These are phyloP conservation scores for Lipophrys pholis DNA, from an alignment of 2,113 vertebrate species.

Conservation along the genomic window DNA sequence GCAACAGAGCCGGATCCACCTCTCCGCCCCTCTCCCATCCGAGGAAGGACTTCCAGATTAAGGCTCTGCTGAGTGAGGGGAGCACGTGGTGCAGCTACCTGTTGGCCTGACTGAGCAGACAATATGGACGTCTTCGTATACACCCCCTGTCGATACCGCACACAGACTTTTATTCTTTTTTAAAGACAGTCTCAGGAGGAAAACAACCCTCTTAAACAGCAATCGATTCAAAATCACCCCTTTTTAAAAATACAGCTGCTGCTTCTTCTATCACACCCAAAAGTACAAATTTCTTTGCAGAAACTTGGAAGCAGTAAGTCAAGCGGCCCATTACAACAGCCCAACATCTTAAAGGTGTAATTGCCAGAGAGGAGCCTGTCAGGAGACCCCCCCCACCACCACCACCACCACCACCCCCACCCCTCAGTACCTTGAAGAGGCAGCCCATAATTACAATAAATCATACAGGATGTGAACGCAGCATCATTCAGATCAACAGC, in stretches of 20 bases:
- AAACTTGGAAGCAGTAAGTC: conserved; percentile 38
- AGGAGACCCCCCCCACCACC: conserved; percentile 18
- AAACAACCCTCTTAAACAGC: neutral
- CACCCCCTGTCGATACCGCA: too few species aligned
- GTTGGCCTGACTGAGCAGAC: conserved; percentile 52
- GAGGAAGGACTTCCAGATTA: conserved; percentile 18
- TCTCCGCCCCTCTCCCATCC: conserved; percentile 26
- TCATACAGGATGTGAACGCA: conserved; percentile 52
- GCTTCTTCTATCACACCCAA: conserved; percentile 1
- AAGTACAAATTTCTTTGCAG: neutral
- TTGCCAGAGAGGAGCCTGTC: conserved; percentile 47
- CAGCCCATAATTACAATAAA: conserved; percentile 66
- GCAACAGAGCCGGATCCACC: conserved; percentile 32
- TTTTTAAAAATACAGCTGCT: conserved; percentile 2
- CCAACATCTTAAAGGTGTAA: conserved; percentile 50
- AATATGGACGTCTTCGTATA: conserved; percentile 23
- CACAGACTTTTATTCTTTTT: too few species aligned
- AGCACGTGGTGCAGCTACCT: conserved; percentile 65
- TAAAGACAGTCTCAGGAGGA: neutral
- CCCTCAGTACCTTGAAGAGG: neutral
- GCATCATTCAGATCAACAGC: conserved; percentile 40
- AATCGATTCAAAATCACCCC: neutral
- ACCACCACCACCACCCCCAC: too few species aligned
- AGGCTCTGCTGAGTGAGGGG: conserved; percentile 49
- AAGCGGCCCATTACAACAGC: conserved; percentile 24